Evolutionary conservation across 2,888 invertebrate genomes (phyloP).

Genomic region (Dryobotodes eremita): DNA sequence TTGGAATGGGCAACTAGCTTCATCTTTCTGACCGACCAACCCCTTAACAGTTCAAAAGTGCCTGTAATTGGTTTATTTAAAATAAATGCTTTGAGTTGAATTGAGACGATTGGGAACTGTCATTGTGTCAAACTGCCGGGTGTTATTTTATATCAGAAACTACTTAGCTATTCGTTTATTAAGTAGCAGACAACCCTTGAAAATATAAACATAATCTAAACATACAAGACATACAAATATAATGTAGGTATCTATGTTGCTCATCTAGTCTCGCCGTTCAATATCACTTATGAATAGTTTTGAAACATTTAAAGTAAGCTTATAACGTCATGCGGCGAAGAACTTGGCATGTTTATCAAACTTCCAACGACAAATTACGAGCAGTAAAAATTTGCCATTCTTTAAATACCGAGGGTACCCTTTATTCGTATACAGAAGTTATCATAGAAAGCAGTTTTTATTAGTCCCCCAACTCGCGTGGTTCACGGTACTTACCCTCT

Average conservation of each 20-base stretch:
- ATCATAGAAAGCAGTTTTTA: conserved; percentile 32
- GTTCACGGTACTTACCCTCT: conserved; percentile 6
- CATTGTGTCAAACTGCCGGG: not conserved
- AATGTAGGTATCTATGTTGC: not conserved
- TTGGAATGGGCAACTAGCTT: too few relatives aligned
- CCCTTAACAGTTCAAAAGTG: too few relatives aligned
- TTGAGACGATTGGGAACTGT: not conserved
- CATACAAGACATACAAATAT: not conserved
- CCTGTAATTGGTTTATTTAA: too few relatives aligned
- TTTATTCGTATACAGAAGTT: not conserved
- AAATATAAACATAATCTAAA: not conserved
- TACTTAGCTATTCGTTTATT: not conserved
- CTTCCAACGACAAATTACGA: not conserved
- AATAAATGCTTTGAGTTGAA: not conserved
- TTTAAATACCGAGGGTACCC: not conserved
- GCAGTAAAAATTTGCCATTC: not conserved
- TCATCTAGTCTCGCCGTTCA: not conserved
- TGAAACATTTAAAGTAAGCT: not conserved
- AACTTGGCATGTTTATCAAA: not conserved
- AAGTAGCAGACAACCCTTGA: not conserved
- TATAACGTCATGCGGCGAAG: not conserved
- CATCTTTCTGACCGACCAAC: too few relatives aligned
- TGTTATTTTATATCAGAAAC: not conserved
- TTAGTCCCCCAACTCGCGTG: conserved; percentile 19
- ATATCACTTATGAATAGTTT: conserved; percentile 8